A percentile compares a stretch with the other conserved stretches of the same genome.
Conservation (phyloP, 2,113 vertebrate species). For the Machaerirhynchus nigripectus region DNA sequence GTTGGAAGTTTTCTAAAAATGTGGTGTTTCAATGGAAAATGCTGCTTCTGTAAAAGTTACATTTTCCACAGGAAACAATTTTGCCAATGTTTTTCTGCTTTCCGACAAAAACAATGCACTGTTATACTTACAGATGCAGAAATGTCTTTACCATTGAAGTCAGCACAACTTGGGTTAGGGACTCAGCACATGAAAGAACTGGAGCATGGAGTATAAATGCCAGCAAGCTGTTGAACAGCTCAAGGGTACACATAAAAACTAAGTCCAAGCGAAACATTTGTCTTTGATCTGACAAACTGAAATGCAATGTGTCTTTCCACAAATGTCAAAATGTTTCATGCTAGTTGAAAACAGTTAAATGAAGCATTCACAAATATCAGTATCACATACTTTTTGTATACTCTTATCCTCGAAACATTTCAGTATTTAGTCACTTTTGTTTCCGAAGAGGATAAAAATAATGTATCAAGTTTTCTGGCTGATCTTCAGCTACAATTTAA, state of each 20-base stretch:
- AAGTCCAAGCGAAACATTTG: constrained; percentile 25
- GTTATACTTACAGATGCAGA: constrained; percentile 16
- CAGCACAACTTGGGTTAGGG: background rate
- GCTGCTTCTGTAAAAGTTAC: background rate
- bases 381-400: background rate
- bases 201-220: background rate
- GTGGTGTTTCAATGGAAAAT: constrained; percentile 6
- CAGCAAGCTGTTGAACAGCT: constrained; percentile 26
- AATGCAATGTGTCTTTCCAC: constrained; percentile 10
- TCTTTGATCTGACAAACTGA: constrained; percentile 28
- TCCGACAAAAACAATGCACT: background rate
- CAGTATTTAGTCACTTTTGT: background rate
- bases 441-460: background rate
- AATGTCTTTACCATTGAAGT: background rate
- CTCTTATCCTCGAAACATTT: background rate
- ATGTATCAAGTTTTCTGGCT: background rate
- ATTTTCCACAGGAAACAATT: constrained; percentile 19
- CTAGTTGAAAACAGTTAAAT: background rate
- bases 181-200: background rate
- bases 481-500: background rate
- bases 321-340: constrained; percentile 21
- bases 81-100: constrained; percentile 8
- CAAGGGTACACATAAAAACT: constrained; percentile 10
- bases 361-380: background rate
- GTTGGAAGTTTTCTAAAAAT: background rate